Conservation (phyloP, 2,113 vertebrate species). For the Pituophis catenifer region DNA sequence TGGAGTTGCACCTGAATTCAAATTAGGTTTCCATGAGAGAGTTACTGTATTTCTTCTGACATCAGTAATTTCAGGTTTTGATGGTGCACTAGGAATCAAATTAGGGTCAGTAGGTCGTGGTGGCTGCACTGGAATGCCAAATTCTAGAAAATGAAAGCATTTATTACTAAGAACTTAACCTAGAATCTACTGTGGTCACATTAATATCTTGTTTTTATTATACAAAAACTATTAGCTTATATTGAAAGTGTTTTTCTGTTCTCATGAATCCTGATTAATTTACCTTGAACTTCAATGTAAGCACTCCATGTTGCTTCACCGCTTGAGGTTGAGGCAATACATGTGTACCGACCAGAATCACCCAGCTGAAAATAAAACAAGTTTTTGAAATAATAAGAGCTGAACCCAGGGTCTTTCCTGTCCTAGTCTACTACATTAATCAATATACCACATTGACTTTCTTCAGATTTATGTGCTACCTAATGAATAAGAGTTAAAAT, state of each 20-base stretch:
- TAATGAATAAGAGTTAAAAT: conserved; percentile 44
- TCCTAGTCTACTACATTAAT: background rate
- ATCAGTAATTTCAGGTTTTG: conserved; percentile 91
- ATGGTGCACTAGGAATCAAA: conserved; percentile 94
- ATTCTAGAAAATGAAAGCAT: conserved; percentile 74
- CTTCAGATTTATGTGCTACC: conserved; percentile 24
- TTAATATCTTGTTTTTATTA: conserved; percentile 19
- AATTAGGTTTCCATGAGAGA: conserved; percentile 92
- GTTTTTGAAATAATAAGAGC: conserved; percentile 57
- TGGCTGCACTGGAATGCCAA: conserved; percentile 90
- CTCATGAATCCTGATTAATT: conserved; percentile 22
- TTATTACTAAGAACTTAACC: conserved; percentile 13
- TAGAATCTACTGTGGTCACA: background rate
- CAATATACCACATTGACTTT: conserved; percentile 26
- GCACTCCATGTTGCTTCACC: conserved; percentile 96
- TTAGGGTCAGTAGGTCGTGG: conserved; percentile 95
- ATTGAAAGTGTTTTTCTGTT: background rate
- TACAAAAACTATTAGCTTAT: conserved; percentile 27
- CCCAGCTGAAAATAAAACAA: conserved; percentile 79
- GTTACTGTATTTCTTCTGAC: conserved; percentile 89
- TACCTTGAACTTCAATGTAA: conserved; percentile 95
- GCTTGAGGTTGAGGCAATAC: conserved; percentile 91
- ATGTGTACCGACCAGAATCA: conserved; percentile 92
- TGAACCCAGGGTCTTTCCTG: background rate
- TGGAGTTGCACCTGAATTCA: conserved; percentile 93